Base-by-base conservation (phyloP, 2,797 vertebrate genomes). In the Pyrocephalus nanus region DNA sequence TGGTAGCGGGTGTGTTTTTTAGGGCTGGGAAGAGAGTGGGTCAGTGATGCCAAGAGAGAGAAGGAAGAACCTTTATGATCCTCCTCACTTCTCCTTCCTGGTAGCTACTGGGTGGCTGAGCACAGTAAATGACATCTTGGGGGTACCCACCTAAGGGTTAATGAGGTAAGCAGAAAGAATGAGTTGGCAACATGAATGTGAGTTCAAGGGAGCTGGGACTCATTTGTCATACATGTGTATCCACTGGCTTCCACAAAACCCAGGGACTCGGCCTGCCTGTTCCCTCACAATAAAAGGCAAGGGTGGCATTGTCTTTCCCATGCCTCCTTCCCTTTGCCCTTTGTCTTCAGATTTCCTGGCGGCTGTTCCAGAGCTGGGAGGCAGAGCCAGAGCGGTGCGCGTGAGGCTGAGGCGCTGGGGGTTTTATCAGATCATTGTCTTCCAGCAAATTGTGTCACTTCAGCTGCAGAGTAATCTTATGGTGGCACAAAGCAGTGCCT, bases 341-440 rank as follows among this genome's bases (percentile, higher is more conserved):
- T 81, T 91, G 92, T 79, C 50, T 85, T 90, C 86, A 86, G 67
- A 82, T 93, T 93, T 91, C 80, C 88, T 65, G 80, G 67, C 0
- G 12, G 65, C 93, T 62, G 74, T 76, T 84, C 50, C 0, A 1
- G 66, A 86, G 76, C 85, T 21, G 32, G 62, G 77, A 5, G 2
- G 67, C 84, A 91, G 75, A 85, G 62, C 62, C 1, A 0, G 60
- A 62, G 73, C 0, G 0, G 76, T 29, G 43, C 3, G 6, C 3
- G 0, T n/a, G 77, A 80, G 54, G 57, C 4, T n/a, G 77, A 80
- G 54, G 57, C 4, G 0, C 60, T 48, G 91, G 54, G 79, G 60
- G 8, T 48, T 95, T 88, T 82, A 92, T 88, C 74, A 76, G 53
- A 85, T 73, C 83, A 43, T 75, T 88, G 82, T 93, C 81, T 88